phyloP scores from a whole-genome alignment of 2,888 invertebrate genomes.

The Temnothorax ravouxi region DNA sequence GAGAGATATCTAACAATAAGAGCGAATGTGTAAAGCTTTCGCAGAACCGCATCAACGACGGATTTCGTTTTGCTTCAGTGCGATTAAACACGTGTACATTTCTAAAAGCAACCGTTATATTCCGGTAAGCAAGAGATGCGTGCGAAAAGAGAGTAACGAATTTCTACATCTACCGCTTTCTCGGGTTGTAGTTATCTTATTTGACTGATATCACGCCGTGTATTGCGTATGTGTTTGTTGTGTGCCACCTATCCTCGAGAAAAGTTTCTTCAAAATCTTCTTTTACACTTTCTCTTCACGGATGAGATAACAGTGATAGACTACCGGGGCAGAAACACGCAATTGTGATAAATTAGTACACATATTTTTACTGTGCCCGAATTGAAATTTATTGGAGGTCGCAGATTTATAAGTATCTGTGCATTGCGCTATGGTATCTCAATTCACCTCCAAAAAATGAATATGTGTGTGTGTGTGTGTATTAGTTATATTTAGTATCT shows the following conservation, averaged over 20 bases:
- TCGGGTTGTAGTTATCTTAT: constrained; percentile 38
- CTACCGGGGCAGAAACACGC: constrained; percentile 18
- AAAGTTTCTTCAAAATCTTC: constrained; percentile 48
- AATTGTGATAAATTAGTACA: constrained; percentile 52
- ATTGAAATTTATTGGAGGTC: constrained; percentile 42
- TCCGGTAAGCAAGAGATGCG: constrained; percentile 5
- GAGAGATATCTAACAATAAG: not conserved
- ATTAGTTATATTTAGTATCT: not conserved
- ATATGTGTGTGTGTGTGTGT: not conserved
- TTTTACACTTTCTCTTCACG: constrained; percentile 54
- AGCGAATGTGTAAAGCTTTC: not conserved
- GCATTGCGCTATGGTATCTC: not conserved
- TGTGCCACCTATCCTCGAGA: constrained; percentile 14
- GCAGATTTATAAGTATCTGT: constrained; percentile 34
- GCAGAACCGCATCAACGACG: not conserved
- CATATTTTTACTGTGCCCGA: constrained; percentile 25
- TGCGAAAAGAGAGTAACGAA: constrained; percentile 64
- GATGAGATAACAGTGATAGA: constrained; percentile 50
- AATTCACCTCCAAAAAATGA: not conserved
- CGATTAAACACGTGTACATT: constrained; percentile 27
- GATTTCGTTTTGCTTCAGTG: not conserved
- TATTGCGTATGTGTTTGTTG: not conserved
- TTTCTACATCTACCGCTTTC: constrained; percentile 45
- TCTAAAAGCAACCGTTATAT: constrained; percentile 30
- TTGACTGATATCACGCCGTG: constrained; percentile 21